Evolutionary conservation across 2,113 vertebrate genomes (phyloP).

Genomic region (Monarcha castaneiventris): DNA sequence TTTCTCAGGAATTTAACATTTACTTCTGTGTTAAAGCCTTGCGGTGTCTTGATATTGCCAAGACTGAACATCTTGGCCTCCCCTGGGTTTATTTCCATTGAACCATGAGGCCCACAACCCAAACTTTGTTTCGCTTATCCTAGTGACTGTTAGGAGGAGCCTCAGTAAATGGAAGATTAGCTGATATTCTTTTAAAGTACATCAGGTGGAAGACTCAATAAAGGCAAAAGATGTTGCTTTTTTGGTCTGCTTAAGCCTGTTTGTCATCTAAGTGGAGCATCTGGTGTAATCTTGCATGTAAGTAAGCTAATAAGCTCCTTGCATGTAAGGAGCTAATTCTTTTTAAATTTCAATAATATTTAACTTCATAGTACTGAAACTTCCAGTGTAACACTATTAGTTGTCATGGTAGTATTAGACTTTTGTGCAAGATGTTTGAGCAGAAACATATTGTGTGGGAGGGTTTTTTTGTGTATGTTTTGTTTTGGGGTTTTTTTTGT

Average conservation of each 20-base stretch:
- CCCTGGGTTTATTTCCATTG: not conserved
- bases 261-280: not conserved
- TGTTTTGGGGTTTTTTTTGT: not conserved
- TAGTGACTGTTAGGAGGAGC: not conserved
- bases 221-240: not conserved
- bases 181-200: not conserved
- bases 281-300: not conserved
- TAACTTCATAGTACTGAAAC: not conserved
- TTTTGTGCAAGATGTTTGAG: not conserved
- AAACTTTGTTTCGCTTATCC: not conserved
- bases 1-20: not conserved
- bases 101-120: not conserved
- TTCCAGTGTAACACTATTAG: not conserved
- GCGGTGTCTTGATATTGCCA: not conserved
- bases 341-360: not conserved
- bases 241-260: not conserved
- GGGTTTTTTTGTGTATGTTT: fast-evolving
- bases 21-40: not conserved
- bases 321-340: not conserved
- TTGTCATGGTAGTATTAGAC: not conserved
- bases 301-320: too few relatives aligned
- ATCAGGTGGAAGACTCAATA: not conserved
- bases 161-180: not conserved
- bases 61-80: not conserved
- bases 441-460: not conserved